These are phyloP conservation scores for Setophaga kirtlandii DNA, from an alignment of 2,113 vertebrate species.

Conservation along the genomic window DNA sequence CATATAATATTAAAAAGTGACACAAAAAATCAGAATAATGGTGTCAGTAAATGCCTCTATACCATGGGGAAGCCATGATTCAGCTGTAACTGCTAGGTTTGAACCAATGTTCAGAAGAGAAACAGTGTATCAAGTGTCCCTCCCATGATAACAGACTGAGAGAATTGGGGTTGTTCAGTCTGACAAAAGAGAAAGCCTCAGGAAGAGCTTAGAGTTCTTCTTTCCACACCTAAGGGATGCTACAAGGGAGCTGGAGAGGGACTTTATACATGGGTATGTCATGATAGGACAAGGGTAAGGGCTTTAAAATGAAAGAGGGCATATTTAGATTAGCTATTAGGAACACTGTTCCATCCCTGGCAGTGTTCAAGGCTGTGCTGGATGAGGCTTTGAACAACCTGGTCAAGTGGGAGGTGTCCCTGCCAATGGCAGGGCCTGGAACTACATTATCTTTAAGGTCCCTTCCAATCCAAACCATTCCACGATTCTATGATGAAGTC, in stretches of 20 bases:
- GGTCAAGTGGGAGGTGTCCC: neutral
- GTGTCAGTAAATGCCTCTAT: neutral
- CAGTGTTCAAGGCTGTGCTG: neutral
- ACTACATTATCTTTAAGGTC: neutral
- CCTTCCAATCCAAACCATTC: neutral
- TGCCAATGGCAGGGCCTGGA: neutral
- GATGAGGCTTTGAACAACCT: neutral
- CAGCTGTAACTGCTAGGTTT: neutral
- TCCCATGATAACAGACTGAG: neutral
- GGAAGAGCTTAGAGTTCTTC: neutral
- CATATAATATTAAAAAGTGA: neutral
- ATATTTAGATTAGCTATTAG: neutral
- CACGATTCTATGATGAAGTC: rapidly evolving
- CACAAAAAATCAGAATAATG: neutral
- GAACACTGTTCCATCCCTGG: neutral
- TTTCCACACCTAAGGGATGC: neutral
- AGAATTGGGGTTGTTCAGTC: neutral
- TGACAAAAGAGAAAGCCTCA: neutral
- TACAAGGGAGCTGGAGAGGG: neutral
- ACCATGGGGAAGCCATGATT: neutral
- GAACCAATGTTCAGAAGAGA: neutral
- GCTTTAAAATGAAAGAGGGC: neutral
- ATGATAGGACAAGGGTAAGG: neutral
- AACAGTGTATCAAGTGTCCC: neutral
- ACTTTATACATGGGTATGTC: neutral